A percentile compares a stretch with the other conserved stretches of the same genome.
Evolutionary conservation across 2,113 vertebrate species (phyloP).

Genomic region (human (Homo sapiens)): DNA sequence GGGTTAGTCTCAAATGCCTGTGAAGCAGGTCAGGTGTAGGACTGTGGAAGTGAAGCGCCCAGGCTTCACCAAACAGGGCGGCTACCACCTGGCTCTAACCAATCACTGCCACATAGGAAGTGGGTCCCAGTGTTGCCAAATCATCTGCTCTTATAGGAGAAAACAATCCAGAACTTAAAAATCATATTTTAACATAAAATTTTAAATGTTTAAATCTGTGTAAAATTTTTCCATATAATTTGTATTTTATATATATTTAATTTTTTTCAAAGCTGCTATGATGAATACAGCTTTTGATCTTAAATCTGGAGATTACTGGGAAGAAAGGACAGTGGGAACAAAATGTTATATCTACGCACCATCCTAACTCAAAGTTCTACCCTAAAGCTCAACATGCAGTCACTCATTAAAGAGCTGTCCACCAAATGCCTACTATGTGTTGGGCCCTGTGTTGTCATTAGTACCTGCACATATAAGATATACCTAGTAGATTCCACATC

Average conservation of each 20-base stretch:
- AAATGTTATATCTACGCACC: neutral
- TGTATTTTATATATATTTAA: neutral
- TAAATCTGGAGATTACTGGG: neutral
- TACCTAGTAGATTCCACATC: neutral
- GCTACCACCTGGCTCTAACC: neutral
- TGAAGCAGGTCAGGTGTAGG: neutral
- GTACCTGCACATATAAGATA: neutral
- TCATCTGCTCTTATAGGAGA: neutral
- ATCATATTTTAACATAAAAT: neutral
- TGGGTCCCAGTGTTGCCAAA: neutral
- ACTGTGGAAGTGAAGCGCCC: neutral
- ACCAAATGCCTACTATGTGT: neutral
- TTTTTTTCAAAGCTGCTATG: neutral
- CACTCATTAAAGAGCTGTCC: neutral
- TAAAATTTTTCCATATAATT: neutral
- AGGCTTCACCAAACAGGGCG: neutral
- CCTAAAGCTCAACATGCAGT: neutral
- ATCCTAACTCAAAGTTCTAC: neutral
- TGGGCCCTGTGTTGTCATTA: neutral
- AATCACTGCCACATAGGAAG: neutral
- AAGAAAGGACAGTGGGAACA: neutral
- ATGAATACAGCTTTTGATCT: neutral
- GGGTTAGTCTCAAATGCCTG: neutral
- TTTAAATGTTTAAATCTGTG: neutral
- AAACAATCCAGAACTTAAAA: neutral